Conservation (phyloP, 2,797 vertebrate species). For the Schizopygopsis pylzovi region DNA sequence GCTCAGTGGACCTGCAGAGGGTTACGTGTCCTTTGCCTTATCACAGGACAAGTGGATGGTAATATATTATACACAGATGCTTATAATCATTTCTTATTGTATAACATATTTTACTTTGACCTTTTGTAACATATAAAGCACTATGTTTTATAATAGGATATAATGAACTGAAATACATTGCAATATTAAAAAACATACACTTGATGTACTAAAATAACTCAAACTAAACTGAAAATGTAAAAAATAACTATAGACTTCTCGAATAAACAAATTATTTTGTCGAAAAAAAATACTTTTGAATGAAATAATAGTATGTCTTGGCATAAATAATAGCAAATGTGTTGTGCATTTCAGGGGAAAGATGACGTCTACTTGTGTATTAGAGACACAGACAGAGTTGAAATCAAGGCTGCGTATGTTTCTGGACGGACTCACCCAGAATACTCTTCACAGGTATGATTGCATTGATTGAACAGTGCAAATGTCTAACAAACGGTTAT, state of each 20-base stretch:
- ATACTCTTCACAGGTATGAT: constrained; percentile 74
- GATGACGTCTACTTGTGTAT: constrained; percentile 87
- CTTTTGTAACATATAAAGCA: not conserved
- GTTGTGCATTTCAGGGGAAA: constrained; percentile 76
- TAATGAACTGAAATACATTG: not conserved
- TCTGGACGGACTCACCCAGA: constrained; percentile 77
- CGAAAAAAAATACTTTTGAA: not conserved
- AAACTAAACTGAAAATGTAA: not conserved
- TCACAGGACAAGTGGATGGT: constrained; percentile 91
- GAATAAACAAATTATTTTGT: no score
- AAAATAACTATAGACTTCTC: not conserved
- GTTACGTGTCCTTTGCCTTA: constrained; percentile 85
- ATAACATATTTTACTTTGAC: not conserved
- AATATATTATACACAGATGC: constrained; percentile 69
- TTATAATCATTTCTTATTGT: not conserved
- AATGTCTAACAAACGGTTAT: not conserved
- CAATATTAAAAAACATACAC: not conserved
- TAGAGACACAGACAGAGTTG: constrained; percentile 67
- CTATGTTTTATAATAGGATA: not conserved
- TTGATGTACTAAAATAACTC: not conserved
- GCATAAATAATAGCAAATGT: constrained; percentile 5
- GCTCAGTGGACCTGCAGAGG: constrained; percentile 84
- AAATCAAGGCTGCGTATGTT: constrained; percentile 74
- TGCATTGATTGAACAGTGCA: not conserved
- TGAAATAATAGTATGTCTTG: constrained; percentile 1